Percentiles rank a stretch among this genome's conserved stretches.
phyloP scores from a whole-genome alignment of 2,113 vertebrate species.

The Dendropsophus ebraccatus region DNA sequence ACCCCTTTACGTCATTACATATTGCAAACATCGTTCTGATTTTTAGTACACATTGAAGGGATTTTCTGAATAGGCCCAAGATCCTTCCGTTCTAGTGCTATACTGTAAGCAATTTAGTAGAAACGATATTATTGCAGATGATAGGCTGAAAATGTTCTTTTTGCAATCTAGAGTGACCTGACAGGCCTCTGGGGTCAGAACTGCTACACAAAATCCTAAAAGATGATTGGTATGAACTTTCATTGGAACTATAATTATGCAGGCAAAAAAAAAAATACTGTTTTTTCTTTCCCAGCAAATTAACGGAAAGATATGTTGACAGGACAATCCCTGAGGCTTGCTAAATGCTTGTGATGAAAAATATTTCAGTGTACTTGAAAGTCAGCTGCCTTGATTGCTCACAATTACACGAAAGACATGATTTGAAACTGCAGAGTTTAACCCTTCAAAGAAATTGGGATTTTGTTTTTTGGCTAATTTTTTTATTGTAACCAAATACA shows the following conservation, averaged over 20 bases:
- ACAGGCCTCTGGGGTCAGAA: slow-evolving; percentile 44
- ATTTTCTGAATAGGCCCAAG: not conserved
- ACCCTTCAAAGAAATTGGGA: slow-evolving; percentile 15
- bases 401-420: slow-evolving; percentile 37
- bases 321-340: slow-evolving; percentile 53
- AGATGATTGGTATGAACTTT: slow-evolving; percentile 51
- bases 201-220: slow-evolving; percentile 23
- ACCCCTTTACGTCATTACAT: not conserved
- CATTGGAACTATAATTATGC: slow-evolving; percentile 54
- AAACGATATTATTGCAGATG: slow-evolving; percentile 36
- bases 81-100: slow-evolving; percentile 25
- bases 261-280: slow-evolving; percentile 49
- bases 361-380: slow-evolving; percentile 55
- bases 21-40: not conserved
- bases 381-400: slow-evolving; percentile 53
- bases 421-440: slow-evolving; percentile 41
- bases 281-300: slow-evolving; percentile 55
- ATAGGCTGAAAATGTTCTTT: slow-evolving; percentile 30
- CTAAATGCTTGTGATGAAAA: slow-evolving; percentile 56
- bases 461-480: too few species aligned
- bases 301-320: slow-evolving; percentile 58
- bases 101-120: slow-evolving; percentile 37
- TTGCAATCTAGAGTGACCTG: slow-evolving; percentile 34
- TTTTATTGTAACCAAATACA: too few species aligned
- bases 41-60: slow-evolving; percentile 21